Evolutionary conservation across 2,888 invertebrate genomes (phyloP).

Genomic region (Yponomeuta plumbellus): DNA sequence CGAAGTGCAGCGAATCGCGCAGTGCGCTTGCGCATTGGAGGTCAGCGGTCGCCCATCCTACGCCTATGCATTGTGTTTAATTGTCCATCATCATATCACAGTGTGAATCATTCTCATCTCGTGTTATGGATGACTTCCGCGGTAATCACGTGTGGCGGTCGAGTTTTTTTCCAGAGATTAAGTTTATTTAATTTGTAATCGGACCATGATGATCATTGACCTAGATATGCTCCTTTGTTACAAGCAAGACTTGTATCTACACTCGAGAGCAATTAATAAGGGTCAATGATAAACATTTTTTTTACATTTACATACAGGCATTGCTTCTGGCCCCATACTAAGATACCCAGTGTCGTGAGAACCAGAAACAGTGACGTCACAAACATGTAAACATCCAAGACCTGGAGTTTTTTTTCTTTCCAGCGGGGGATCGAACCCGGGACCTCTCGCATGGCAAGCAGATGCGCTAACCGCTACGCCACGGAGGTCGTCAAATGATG

Average conservation of each 20-base stretch:
- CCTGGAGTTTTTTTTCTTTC: too few relatives aligned
- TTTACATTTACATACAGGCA: too few relatives aligned
- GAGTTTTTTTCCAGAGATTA: background rate
- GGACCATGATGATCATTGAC: background rate
- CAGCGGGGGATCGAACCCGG: too few relatives aligned
- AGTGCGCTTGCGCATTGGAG: background rate
- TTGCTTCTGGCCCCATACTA: too few relatives aligned
- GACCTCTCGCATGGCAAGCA: too few relatives aligned
- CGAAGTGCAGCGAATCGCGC: constrained; percentile 4
- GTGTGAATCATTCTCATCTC: constrained; percentile 2
- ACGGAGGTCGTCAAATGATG: too few relatives aligned
- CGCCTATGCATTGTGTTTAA: background rate
- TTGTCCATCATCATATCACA: constrained; percentile 3
- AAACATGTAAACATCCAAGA: too few relatives aligned
- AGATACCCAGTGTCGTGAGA: too few relatives aligned
- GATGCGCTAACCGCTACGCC: too few relatives aligned
- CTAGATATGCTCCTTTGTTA: background rate
- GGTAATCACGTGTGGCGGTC: background rate
- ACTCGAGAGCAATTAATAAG: too few relatives aligned
- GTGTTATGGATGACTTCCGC: background rate
- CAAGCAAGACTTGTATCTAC: background rate
- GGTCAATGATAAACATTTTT: too few relatives aligned
- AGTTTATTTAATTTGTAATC: background rate
- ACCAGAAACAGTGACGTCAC: too few relatives aligned
- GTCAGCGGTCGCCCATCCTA: background rate